Percentiles rank a stretch among this genome's conserved stretches.
These are phyloP conservation scores for Lepidocolaptes lacrymiger DNA, from an alignment of 2,797 vertebrate species.

Conservation along the genomic window DNA sequence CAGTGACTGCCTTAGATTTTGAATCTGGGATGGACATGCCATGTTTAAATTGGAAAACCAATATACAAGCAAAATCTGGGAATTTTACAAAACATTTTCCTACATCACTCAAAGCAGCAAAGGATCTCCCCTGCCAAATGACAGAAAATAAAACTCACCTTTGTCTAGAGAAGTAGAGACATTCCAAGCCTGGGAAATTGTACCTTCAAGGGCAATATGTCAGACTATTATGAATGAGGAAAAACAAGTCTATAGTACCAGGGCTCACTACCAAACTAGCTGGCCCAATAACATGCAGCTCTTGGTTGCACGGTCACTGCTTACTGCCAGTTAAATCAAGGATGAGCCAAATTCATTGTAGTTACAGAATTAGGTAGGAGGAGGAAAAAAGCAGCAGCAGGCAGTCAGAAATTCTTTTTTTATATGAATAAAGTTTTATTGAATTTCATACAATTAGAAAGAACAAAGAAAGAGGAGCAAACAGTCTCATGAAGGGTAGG, in stretches of 20 bases:
- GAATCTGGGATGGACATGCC: background rate
- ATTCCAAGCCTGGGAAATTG: background rate
- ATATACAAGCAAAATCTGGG: background rate
- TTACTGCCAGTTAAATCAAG: background rate
- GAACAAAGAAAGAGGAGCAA: slow-evolving; percentile 80
- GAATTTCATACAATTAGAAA: slow-evolving; percentile 82
- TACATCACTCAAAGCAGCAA: background rate
- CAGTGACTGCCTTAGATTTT: background rate
- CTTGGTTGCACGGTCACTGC: background rate
- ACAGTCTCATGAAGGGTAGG: slow-evolving; percentile 67
- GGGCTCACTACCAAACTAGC: background rate
- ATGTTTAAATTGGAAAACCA: background rate
- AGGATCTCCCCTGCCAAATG: background rate
- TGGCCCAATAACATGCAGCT: background rate
- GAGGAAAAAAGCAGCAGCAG: slow-evolving; percentile 26
- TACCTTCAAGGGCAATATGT: background rate
- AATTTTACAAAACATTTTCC: background rate
- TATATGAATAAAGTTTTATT: slow-evolving; percentile 84
- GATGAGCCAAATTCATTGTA: background rate
- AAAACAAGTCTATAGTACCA: background rate
- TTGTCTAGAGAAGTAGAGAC: background rate
- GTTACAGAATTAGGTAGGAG: background rate
- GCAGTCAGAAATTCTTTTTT: slow-evolving; percentile 47
- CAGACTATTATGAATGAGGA: background rate
- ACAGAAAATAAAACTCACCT: slow-evolving; percentile 35